phyloP scores from a whole-genome alignment of 2,113 vertebrate genomes.

The Pitta sordida region DNA sequence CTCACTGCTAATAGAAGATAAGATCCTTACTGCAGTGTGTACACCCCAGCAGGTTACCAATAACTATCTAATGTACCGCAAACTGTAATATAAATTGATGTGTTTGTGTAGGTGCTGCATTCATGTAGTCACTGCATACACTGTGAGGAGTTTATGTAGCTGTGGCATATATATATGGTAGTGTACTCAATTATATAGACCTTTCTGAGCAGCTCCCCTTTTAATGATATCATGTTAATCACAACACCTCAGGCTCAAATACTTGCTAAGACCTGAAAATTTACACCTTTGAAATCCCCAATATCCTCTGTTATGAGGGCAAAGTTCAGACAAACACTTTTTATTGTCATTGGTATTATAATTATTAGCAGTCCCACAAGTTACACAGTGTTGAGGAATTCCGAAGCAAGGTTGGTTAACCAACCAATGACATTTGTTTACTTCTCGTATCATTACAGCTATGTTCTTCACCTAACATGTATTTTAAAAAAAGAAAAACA shows the following conservation, averaged over 20 bases:
- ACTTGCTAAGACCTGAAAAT: not conserved
- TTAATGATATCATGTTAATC: not conserved
- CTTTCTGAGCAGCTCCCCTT: not conserved
- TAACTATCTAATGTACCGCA: not conserved
- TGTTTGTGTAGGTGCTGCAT: not conserved
- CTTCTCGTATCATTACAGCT: not conserved
- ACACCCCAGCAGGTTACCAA: not conserved
- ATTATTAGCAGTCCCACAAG: not conserved
- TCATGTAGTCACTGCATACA: not conserved
- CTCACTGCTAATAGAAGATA: no score
- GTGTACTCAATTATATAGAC: not conserved
- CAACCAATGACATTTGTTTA: not conserved
- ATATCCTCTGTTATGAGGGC: not conserved
- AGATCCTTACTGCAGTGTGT: not conserved
- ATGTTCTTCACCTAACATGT: not conserved
- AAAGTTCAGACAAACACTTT: not conserved
- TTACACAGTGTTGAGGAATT: not conserved
- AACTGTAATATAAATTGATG: rapidly evolving
- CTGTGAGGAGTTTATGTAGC: not conserved
- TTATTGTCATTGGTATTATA: not conserved
- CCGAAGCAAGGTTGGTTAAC: not conserved
- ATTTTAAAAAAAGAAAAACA: not conserved
- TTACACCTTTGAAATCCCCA: not conserved
- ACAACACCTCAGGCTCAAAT: not conserved
- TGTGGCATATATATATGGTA: rapidly evolving